Evolutionary conservation across 2,888 invertebrate genomes (phyloP).

Genomic region (Gari tellinella): DNA sequence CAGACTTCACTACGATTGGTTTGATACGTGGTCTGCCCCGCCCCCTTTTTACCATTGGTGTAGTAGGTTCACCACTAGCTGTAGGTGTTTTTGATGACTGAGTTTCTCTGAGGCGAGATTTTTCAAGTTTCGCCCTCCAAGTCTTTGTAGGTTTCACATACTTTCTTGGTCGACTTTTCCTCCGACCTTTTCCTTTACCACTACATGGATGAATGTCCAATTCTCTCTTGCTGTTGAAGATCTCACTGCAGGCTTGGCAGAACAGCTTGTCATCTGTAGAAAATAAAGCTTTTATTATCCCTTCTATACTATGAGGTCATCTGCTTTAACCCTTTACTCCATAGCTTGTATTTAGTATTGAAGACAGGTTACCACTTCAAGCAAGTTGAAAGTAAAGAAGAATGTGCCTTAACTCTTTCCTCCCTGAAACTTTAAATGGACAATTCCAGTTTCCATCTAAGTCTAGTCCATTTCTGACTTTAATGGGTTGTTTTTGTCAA

Average conservation of each 20-base stretch:
- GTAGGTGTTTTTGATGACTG: constrained; percentile 15
- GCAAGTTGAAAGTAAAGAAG: too few relatives aligned
- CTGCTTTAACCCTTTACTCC: too few relatives aligned
- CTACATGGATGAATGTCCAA: constrained; percentile 65
- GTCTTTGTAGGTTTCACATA: constrained; percentile 73
- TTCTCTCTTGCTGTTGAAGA: constrained; percentile 51
- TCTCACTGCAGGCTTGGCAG: constrained; percentile 53
- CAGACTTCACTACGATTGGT: constrained; percentile 28
- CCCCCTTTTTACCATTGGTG: constrained; percentile 38
- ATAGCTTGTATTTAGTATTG: too few relatives aligned
- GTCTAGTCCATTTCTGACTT: too few relatives aligned
- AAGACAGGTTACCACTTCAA: too few relatives aligned
- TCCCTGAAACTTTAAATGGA: too few relatives aligned
- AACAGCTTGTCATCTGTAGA: constrained; percentile 35
- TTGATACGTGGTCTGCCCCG: constrained; percentile 50
- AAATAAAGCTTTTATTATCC: constrained; percentile 2
- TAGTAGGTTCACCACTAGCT: constrained; percentile 8
- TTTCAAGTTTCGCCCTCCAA: constrained; percentile 69
- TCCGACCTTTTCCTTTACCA: constrained; percentile 58
- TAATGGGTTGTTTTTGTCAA: too few relatives aligned
- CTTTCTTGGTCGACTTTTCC: constrained; percentile 68
- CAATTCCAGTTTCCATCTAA: too few relatives aligned
- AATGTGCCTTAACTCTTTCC: too few relatives aligned
- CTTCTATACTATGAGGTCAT: too few relatives aligned
- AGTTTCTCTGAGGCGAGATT: constrained; percentile 59